A percentile compares a stretch with the other conserved stretches of the same genome.
Evolutionary conservation across 2,797 vertebrate genomes (phyloP).

Genomic region (Pseudochirops cupreus): DNA sequence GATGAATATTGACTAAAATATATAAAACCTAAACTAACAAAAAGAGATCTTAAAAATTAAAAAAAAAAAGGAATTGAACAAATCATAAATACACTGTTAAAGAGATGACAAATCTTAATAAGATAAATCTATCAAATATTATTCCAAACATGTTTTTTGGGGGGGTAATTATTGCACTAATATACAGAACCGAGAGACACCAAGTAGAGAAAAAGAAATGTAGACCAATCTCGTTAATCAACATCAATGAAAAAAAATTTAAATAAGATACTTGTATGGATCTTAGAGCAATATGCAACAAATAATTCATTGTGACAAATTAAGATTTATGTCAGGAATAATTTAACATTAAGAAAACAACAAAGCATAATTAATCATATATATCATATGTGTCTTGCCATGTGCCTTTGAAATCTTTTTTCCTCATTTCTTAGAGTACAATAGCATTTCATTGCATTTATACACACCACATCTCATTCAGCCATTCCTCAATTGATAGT

Average conservation of each 20-base stretch:
- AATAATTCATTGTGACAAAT: background rate
- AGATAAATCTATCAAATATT: background rate
- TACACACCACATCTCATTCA: background rate
- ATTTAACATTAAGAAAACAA: background rate
- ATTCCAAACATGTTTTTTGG: background rate
- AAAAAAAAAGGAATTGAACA: background rate
- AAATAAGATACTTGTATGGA: background rate
- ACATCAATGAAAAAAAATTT: background rate
- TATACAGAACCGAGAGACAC: background rate
- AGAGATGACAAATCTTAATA: background rate
- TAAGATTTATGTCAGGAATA: background rate
- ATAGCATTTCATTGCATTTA: background rate
- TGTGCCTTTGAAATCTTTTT: background rate
- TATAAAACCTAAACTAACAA: background rate
- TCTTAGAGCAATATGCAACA: background rate
- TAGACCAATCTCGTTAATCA: background rate
- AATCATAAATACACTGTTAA: background rate
- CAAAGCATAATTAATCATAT: background rate
- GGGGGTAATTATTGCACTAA: background rate
- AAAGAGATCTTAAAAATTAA: background rate
- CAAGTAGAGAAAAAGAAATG: background rate
- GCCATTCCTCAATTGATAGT: background rate
- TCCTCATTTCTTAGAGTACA: background rate
- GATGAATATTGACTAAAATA: background rate
- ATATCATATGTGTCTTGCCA: background rate